Evolutionary conservation across 2,113 vertebrate genomes (phyloP), one percentile per base, ranked within the genome.

Genomic region (Urocynchramus pylzowi): DNA sequence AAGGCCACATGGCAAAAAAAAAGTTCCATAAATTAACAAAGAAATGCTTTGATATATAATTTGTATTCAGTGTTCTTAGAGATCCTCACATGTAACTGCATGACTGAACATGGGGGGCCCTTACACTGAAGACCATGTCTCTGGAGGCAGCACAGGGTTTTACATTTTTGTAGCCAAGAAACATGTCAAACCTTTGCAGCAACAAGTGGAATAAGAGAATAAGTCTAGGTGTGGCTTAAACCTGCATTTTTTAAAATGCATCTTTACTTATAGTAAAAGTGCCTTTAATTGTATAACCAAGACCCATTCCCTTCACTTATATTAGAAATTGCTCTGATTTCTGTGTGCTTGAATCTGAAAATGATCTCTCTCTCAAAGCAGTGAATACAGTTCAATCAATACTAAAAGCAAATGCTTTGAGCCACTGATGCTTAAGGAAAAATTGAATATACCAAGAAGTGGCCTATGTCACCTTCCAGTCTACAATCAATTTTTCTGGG

Each of bases 1-100:
- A 73, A 64, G 12, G 14, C 13, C 53, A 49, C 7, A 16, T 21
- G 13, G 9, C 0, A 41, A 2, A 8, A 0, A 39, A 35, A 47
- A 79, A n/a, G 0, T 35, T 30, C 14, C 16, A 60, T 80, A 44
- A 56, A 80, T 39, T 52, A 53, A 18, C 17, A 71, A 78, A 83
- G 3, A 70, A 71, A 39, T 59, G 5, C 7, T 87, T 90, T 68
- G 22, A 63, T 68, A 16, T 33, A 41, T 23, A 18, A 49, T 73
- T 63, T 59, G 1, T 33, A 39, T 87, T 79, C 17, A 10, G 5
- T 42, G 5, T 31, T 74, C 45, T 19, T 50, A 57, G 22, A 87
- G 13, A 90, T 42, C 16, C 24, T 78, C 35, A 47, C 14, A 11
- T 52, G 9, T 13, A 73, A 57, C 15, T 59, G 17, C 23, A 26